A percentile compares a stretch with the other conserved stretches of the same genome.
These are phyloP conservation scores for Leptinotarsa lineolata DNA, from an alignment of 1,140 invertebrate species.

Conservation along the genomic window DNA sequence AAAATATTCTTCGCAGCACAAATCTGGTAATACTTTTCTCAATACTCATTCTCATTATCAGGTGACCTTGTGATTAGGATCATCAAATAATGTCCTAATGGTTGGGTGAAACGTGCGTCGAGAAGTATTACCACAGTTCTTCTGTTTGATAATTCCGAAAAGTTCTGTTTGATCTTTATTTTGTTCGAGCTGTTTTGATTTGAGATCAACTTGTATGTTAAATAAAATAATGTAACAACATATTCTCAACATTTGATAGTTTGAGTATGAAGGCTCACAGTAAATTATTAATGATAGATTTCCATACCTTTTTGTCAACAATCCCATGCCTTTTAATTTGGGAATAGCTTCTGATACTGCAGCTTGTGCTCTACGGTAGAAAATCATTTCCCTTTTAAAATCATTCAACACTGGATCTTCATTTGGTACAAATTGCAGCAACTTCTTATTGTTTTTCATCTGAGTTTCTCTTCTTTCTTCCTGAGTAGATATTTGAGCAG, in stretches of 20 bases:
- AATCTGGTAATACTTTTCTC: too few species aligned
- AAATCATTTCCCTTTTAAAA: constrained; percentile 88
- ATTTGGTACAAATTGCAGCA: constrained; percentile 64
- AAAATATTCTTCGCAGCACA: too few species aligned
- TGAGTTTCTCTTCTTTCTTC: constrained; percentile 70
- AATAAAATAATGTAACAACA: too few species aligned
- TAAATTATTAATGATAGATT: not conserved
- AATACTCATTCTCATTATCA: too few species aligned
- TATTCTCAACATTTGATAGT: too few species aligned
- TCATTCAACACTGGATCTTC: constrained; percentile 89
- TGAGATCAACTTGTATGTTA: too few species aligned
- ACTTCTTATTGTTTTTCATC: constrained; percentile 70
- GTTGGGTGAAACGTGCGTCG: too few species aligned
- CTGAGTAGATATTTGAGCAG: constrained; percentile 72
- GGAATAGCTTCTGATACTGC: constrained; percentile 80
- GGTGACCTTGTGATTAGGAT: too few species aligned
- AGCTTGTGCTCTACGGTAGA: constrained; percentile 90
- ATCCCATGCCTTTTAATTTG: constrained; percentile 72
- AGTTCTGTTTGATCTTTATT: not conserved
- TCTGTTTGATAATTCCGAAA: too few species aligned
- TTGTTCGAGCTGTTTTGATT: too few species aligned
- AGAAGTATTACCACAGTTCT: too few species aligned
- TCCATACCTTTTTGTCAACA: constrained; percentile 71
- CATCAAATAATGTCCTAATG: too few species aligned
- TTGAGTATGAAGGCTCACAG: not conserved